phyloP scores from a whole-genome alignment of 1,140 invertebrate species.

The Brachionus calyciflorus region DNA sequence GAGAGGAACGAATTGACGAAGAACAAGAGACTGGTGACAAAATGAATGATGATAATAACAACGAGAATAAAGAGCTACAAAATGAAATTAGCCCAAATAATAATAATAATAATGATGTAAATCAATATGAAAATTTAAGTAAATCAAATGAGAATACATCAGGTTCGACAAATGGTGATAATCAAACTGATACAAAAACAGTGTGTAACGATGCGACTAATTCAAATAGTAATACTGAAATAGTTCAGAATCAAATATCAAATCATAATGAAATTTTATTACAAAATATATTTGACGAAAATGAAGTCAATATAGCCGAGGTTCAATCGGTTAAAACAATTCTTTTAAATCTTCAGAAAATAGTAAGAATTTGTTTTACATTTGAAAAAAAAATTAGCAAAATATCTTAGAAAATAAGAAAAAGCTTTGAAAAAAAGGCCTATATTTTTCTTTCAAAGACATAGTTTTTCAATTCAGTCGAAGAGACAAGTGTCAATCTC shows the following conservation, averaged over 20 bases:
- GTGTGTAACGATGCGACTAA: not conserved
- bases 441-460: too few relatives aligned
- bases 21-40: not conserved
- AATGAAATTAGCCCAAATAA: too few relatives aligned
- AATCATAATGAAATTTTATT: not conserved
- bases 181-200: constrained; percentile 6
- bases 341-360: constrained; percentile 2
- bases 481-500: too few relatives aligned
- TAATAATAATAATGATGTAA: too few relatives aligned
- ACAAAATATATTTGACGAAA: not conserved
- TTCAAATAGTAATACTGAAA: not conserved
- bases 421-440: too few relatives aligned
- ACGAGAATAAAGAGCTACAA: too few relatives aligned
- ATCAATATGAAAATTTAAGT: constrained; percentile 4
- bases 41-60: not conserved
- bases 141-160: constrained; percentile 5
- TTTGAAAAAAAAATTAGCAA: too few relatives aligned
- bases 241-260: too few relatives aligned
- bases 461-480: too few relatives aligned
- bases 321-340: constrained; percentile 10
- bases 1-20: constrained; percentile 1
- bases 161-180: not conserved
- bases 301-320: constrained; percentile 3
- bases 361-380: too few relatives aligned
- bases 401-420: too few relatives aligned